Base-by-base conservation (phyloP, 2,797 vertebrate genomes). In the Enteromius radiatus region DNA sequence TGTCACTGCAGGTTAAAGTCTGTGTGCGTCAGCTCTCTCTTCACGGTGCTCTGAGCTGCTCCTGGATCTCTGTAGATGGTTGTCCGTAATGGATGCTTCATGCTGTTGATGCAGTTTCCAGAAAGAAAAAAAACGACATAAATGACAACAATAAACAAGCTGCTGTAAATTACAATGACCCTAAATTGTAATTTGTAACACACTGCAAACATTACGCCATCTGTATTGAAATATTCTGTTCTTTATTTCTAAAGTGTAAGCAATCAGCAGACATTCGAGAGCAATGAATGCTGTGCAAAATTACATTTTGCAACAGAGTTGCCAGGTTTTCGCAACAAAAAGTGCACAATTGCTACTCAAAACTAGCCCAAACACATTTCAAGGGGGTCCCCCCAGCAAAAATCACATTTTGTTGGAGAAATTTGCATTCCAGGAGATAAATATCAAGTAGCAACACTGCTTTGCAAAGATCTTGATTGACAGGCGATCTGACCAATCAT, bases 1-100 rank as follows among this genome's bases (percentile, higher is more conserved):
- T 84, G 75, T 85, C 63, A 54, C 59, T 43, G 71, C 63, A 41
- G 80, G 23, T 71, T 76, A 47, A 81, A 73, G 76, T 73, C 64
- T 85, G 75, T 86, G 79, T 54, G 80, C 0, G 26, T 76, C 79
- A 65, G 69, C 79, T 81, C 80, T 76, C 26, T 76, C 47, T 67
- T 56, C 10, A 65, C 12, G 80, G 80, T 82, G 80, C 80, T 76
- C 61, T 38, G 61, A 63, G 71, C 23, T 76, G 63, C 80, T 76
- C 47, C 45, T 43, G 59, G 49, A 67, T 82, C 63, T 75, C 63
- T 82, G 36, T 76, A 76, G 71, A 64, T 76, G 71, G 71, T 82
- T 82, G 70, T 67, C 71, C 47, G 36, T 67, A 43, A 75, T 82
- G 71, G 80, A 82, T 67, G 69, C 79, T 74, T 74, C 1, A 11